Evolutionary conservation across 2,797 vertebrate species (phyloP), one percentile per base, ranked within the genome.

Genomic region (Acomys russatus): DNA sequence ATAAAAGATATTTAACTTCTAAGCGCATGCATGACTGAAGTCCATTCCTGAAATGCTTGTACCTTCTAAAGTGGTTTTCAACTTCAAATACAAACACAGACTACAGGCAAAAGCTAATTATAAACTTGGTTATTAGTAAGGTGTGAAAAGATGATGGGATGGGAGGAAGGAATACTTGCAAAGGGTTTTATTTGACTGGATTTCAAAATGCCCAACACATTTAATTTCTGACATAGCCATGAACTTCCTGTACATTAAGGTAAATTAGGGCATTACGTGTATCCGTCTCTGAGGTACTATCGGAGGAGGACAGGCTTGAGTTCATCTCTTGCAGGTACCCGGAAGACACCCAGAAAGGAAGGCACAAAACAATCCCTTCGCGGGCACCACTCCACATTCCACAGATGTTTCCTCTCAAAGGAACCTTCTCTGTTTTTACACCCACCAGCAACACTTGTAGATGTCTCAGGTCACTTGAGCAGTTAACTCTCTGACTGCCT

Each of bases 11-110:
- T 30, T 66, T 90, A 64, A 49, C 63, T 73, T 94, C 87, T 44
- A 51, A 70, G 88, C 64, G 3, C 8, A 35, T 1, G 30, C 5
- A 9, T 70, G 64, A 95, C 85, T 44, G 59, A 92, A 73, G 80
- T 66, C 56, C 78, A 63, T 20, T 4, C 35, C 22, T 33, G n/a
- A 93, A 74, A 38, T 6, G 56, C 20, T 0, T 51, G 35, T 54
- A 80, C 38, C 23, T 35, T 94, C 95, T 88, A 12, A 92, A 59
- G 25, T 33, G 51, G 51, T 54, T 96, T 97, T 91, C 95, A 66
- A 78, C 87, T 88, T 97, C 95, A 88, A 84, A 89, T 44, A 93
- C 68, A 84, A 95, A 70, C 73, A 68, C 30, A 25, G 14, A 54
- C 68, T 18, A 68, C 44, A 91, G 23, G 63, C 54, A 80, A 77